These are phyloP conservation scores for mouse (Mus musculus) DNA, from an alignment of 2,113 vertebrate genomes.

Conservation along the genomic window GRCm39 chr14:10809001-10809500, in stretches of 20 bases:
- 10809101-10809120: too few relatives aligned
- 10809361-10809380: conserved; percentile 75
- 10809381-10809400: not conserved
- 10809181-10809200: not conserved
- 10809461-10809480: not conserved
- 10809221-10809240: not conserved
- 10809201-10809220: not conserved
- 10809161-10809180: not conserved
- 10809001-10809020: not conserved
- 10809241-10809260: not conserved
- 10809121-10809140: too few relatives aligned
- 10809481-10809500: not conserved
- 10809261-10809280: not conserved
- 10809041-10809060: not conserved
- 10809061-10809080: not conserved
- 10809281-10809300: conserved; percentile 7
- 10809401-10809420: conserved; percentile 13
- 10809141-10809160: not conserved
- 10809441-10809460: not conserved
- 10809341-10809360: conserved; percentile 77
- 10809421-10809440: conserved; percentile 15
- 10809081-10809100: too few relatives aligned
- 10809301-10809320: conserved; percentile 49
- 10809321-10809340: conserved; percentile 53
- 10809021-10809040: not conserved